phyloP scores from a whole-genome alignment of 2,888 invertebrate species.

The Stomorhina lunata region DNA sequence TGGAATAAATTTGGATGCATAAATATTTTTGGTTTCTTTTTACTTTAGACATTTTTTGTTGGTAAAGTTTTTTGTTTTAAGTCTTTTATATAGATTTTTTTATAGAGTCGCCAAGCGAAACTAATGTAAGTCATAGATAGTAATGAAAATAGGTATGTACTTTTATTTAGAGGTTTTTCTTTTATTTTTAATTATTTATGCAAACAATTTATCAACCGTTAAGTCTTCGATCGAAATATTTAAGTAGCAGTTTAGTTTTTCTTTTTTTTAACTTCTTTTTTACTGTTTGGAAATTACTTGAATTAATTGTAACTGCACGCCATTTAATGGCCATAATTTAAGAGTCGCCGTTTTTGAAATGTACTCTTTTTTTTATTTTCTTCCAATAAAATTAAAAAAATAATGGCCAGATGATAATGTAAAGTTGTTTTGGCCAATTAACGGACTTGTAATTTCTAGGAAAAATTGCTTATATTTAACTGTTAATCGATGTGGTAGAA shows the following conservation, averaged over 20 bases:
- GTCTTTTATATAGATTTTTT: conserved; percentile 43
- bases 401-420: conserved; percentile 1
- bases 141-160: conserved; percentile 22
- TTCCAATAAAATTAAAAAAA: not conserved
- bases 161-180: conserved; percentile 21
- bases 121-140: conserved; percentile 64
- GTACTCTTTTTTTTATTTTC: conserved; percentile 27
- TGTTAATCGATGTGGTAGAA: too few species aligned
- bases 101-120: conserved; percentile 69
- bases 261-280: conserved; percentile 17
- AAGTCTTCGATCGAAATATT: conserved; percentile 31
- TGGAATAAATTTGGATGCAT: conserved; percentile 18
- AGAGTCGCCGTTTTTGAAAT: conserved; percentile 21
- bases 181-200: conserved; percentile 29
- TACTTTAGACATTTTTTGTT: conserved; percentile 15
- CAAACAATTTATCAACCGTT: conserved; percentile 65
- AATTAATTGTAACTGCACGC: conserved; percentile 54
- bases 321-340: conserved; percentile 31
- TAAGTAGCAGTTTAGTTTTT: conserved; percentile 7
- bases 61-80: not conserved
- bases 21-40: conserved; percentile 37
- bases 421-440: conserved; percentile 10
- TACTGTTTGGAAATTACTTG: conserved; percentile 27
- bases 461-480: not conserved
- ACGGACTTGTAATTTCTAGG: conserved; percentile 7